Conservation (phyloP, 2,888 invertebrate genomes). For the Magallana nippona region DNA sequence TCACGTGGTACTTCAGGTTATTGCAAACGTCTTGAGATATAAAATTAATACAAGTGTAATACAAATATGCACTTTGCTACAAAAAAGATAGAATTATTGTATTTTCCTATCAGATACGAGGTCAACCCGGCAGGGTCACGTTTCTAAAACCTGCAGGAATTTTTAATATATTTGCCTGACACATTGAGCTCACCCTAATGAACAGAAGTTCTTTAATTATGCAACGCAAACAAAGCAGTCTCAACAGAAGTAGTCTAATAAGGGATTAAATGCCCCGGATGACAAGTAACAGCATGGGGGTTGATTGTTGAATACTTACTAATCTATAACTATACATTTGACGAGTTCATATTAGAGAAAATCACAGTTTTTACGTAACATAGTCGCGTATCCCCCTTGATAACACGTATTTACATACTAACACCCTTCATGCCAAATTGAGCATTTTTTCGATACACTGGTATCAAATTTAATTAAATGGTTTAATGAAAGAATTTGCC, state of each 20-base stretch:
- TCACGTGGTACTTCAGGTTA: too few species aligned
- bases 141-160: background rate
- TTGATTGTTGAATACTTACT: background rate
- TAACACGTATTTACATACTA: conserved; percentile 21
- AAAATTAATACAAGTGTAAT: too few species aligned
- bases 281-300: background rate
- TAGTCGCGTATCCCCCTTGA: background rate
- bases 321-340: conserved; percentile 10
- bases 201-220: conserved; percentile 10
- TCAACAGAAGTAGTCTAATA: background rate
- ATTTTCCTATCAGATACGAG: too few species aligned
- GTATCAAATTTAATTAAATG: conserved; percentile 32
- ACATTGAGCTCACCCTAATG: background rate
- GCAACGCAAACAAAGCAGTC: background rate
- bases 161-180: background rate
- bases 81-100: too few species aligned
- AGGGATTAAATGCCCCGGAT: conserved; percentile 16
- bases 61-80: too few species aligned
- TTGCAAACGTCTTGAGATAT: too few species aligned
- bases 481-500: conserved; percentile 30
- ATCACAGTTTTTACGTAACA: conserved; percentile 26
- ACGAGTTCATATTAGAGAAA: conserved; percentile 17
- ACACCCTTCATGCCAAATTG: conserved; percentile 35
- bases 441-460: conserved; percentile 24
- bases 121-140: too few species aligned